Evolutionary conservation across 2,888 invertebrate species (phyloP).

Genomic region (Barypeithes pellucidus): DNA sequence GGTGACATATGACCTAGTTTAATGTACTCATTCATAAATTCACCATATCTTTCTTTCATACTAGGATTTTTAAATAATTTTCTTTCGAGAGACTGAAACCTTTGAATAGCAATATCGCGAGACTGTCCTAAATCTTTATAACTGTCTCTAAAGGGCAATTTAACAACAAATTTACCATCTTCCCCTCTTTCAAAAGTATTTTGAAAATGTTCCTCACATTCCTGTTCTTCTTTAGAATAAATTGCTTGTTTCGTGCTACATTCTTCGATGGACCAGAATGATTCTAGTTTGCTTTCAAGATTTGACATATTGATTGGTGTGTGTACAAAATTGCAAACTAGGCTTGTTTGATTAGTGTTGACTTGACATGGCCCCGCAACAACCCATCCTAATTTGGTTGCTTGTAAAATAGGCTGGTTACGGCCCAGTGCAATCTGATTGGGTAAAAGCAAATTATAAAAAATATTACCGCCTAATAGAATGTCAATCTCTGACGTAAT

Average conservation of each 20-base stretch:
- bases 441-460: constrained; percentile 36
- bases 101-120: constrained; percentile 17
- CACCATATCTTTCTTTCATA: constrained; percentile 21
- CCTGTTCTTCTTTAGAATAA: constrained; percentile 20
- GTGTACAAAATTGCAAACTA: constrained; percentile 42
- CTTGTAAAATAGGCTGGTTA: constrained; percentile 42
- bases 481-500: constrained; percentile 24
- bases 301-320: background rate
- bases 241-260: background rate
- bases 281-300: constrained; percentile 28
- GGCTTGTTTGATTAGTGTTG: background rate
- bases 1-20: constrained; percentile 32
- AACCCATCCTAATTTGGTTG: constrained; percentile 49
- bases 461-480: constrained; percentile 40
- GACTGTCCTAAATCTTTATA: constrained; percentile 40
- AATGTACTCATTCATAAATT: constrained; percentile 52
- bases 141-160: constrained; percentile 40
- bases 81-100: constrained; percentile 36
- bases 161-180: constrained; percentile 42
- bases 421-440: constrained; percentile 38
- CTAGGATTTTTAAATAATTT: constrained; percentile 21
- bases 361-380: constrained; percentile 33
- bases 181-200: constrained; percentile 18
- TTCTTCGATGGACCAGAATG: constrained; percentile 45
- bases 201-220: too few relatives aligned